Conservation (phyloP, 2,888 invertebrate genomes). For the Unio delphinus region DNA sequence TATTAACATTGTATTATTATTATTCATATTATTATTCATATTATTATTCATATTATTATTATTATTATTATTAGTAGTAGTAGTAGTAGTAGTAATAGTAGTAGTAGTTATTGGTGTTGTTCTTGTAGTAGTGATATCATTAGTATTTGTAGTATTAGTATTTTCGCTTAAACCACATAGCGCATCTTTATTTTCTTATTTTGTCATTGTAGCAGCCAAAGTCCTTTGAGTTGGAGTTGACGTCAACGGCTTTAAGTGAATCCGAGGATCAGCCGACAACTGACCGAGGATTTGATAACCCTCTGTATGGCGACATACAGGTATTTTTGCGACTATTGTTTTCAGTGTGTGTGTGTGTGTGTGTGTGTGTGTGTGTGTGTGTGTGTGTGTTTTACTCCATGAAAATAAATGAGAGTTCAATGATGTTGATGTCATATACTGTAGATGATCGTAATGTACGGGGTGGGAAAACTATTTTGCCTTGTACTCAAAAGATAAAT, state of each 20-base stretch:
- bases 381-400: no score
- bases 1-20: not conserved
- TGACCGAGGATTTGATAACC: conserved; percentile 56
- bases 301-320: conserved; percentile 41
- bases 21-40: not conserved
- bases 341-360: no score
- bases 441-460: no score
- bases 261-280: conserved; percentile 43
- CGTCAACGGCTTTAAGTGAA: conserved; percentile 21
- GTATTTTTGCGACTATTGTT: no score
- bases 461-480: no score
- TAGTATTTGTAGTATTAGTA: not conserved
- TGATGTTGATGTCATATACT: no score
- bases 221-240: conserved; percentile 39
- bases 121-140: not conserved
- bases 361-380: no score
- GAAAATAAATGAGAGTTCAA: no score
- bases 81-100: no score
- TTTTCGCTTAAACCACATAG: not conserved
- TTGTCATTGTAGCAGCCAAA: conserved; percentile 24
- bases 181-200: not conserved
- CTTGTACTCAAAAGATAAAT: no score
- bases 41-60: no score
- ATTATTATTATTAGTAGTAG: not conserved
- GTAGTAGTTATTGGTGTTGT: no score